Base-by-base conservation (phyloP, 1,140 invertebrate species). In the Dufourea novaeangliae region DNA sequence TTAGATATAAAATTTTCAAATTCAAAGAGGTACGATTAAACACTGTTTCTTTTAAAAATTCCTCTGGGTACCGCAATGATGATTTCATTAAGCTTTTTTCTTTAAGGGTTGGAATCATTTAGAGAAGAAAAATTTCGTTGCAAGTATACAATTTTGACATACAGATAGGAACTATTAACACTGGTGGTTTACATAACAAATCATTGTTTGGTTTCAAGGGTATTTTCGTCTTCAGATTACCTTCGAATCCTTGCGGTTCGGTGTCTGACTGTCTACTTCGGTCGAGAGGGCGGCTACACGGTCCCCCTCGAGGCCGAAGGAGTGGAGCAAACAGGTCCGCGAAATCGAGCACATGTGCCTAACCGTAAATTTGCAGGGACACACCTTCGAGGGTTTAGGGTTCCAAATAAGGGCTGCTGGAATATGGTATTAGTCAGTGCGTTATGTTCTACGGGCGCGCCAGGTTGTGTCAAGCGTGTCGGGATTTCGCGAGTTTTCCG, bases 341-440 rank as follows among this genome's bases (percentile, higher is more conserved):
- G 39, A 68, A 68, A 68, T 68, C 29, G 63, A 57, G 34, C 72
- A 75, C 63, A 68, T 67, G 72, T 67, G 50, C 52, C 63, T 68
- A 75, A 41, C 52, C 72, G 73, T 59, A 69, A 76, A 76, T 76
- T 76, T 69, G 68, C 61, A 56, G 63, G 54, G 82, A 59, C 85
- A 86, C 86, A 82, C 86, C 82, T 79, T 86, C 70, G 14, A 72
- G 76, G 61, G 76, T 82, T 78, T 71, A 82, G 79, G 75, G 78
- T 56, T 76, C 66, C 61, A 52, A 85, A 85, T 82, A 79, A 85
- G 71, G 74, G 39, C 82, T 86, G 78, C 69, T 78, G 57, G 80
- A 75, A 83, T 79, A 80, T 79, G 57, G 68, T 62, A 78, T 76
- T 80, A 81, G 74, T 75, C 64, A 57, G 80, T 56, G 63, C 76